A percentile compares a stretch with the other conserved stretches of the same genome.
Conservation (phyloP, 2,113 vertebrate species). For the Sapayoa aenigma region DNA sequence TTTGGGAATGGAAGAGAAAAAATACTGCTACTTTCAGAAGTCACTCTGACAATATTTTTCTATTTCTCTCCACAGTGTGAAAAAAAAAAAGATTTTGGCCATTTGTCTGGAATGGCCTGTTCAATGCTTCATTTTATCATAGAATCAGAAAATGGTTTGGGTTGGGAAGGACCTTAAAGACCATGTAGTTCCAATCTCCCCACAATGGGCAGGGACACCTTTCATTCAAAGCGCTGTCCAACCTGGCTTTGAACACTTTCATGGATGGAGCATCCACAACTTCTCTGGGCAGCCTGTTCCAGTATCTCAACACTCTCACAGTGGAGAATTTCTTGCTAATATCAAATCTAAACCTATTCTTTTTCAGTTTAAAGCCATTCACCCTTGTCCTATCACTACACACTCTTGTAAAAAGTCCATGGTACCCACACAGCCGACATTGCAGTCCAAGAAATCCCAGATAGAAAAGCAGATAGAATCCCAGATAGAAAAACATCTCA, state of each 20-base stretch:
- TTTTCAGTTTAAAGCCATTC: not conserved
- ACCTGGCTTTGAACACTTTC: not conserved
- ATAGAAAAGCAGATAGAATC: not conserved
- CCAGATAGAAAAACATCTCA: not conserved
- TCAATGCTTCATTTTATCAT: not conserved
- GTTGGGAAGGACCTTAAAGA: not conserved
- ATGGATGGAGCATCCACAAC: too few relatives aligned
- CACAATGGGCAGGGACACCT: not conserved
- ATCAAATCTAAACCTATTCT: not conserved
- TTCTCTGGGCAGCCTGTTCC: not conserved
- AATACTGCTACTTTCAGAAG: not conserved
- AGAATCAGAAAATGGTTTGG: not conserved
- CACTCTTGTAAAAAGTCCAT: not conserved
- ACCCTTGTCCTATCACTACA: not conserved
- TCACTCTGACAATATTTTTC: not conserved
- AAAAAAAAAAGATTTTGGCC: not conserved
- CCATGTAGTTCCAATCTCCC: not conserved
- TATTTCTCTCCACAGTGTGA: not conserved
- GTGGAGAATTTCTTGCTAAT: not conserved
- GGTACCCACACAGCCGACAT: not conserved
- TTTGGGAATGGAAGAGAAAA: not conserved
- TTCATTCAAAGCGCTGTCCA: not conserved
- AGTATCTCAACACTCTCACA: not conserved
- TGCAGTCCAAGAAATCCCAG: not conserved
- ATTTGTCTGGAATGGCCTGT: not conserved